Base-by-base conservation (phyloP, 2,888 invertebrate genomes). In the Xanthorhoe spadicearia region DNA sequence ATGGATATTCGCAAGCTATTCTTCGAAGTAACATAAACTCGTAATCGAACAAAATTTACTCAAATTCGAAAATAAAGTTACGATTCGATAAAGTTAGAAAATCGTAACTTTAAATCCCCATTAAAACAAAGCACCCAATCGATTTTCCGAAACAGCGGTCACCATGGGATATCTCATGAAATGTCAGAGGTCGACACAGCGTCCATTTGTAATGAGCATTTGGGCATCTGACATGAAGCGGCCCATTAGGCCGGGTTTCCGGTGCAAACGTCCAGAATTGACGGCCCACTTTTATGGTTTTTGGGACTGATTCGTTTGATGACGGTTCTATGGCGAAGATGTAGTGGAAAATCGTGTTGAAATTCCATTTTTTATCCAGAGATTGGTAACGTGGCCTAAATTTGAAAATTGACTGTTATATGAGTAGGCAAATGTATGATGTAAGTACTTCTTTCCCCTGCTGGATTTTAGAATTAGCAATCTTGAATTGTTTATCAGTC, bases 161-260 rank as follows among this genome's bases (percentile, higher is more conserved):
- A 13, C 17, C 23, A 56, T 52, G 52, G 50, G 64, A 58, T 58
- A 23, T 58, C 53, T 53, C 63, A 64, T 35, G 49, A 54, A 50
- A 59, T 49, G 49, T 54, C 38, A 59, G 18, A 49, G 59, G 64
- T 64, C 49, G 58, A n/a, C 57, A 35, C 46, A 52, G 51, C 48
- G 51, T 64, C 52, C 57, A 64, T 64, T 64, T 46, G 64, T 58
- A 64, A 64, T 54, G 58, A n/a, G n/a, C n/a, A n/a, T n/a, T n/a
- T n/a, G n/a, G 54, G 38, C 50, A 43, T 52, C 52, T 58, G 58
- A 54, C 62, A 66, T 62, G 50, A 58, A 66, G 51, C 50, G 54
- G 66, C 50, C 61, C 66, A 66, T 62, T 62, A 61, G 66, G 52
- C 49, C 35, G 48, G 46, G 32, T 56, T 65, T 65, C 60, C 65